Evolutionary conservation across 2,113 vertebrate genomes (phyloP).

Genomic region (Phoenicopterus ruber): DNA sequence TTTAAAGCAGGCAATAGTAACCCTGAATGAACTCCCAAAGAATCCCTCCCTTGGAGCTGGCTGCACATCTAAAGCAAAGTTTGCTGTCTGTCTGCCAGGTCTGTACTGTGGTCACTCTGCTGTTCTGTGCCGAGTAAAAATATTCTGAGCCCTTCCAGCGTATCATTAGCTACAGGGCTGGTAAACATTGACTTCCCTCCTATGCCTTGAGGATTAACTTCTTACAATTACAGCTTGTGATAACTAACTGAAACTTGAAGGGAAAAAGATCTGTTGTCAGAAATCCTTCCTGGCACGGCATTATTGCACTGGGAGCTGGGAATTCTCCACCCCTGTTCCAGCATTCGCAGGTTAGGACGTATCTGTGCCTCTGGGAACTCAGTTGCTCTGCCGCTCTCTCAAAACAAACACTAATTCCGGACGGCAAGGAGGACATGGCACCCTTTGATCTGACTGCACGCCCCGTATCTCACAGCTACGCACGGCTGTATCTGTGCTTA

Average conservation of each 20-base stretch:
- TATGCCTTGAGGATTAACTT: not conserved
- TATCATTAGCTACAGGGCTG: not conserved
- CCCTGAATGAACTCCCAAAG: not conserved
- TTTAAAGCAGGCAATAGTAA: not conserved
- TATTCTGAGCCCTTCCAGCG: not conserved
- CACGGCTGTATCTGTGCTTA: not conserved
- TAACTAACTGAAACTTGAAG: not conserved
- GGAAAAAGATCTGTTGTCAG: not conserved
- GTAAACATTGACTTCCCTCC: not conserved
- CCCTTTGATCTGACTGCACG: not conserved
- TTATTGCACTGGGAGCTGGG: not conserved
- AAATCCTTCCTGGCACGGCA: not conserved
- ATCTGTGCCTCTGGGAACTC: not conserved
- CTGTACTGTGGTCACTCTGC: not conserved
- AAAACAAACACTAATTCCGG: not conserved
- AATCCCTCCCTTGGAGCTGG: not conserved
- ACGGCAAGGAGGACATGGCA: not conserved
- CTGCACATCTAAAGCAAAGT: not conserved
- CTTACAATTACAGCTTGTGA: not conserved
- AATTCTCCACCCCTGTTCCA: not conserved
- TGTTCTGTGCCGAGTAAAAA: not conserved
- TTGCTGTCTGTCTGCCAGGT: not conserved
- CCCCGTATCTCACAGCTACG: not conserved
- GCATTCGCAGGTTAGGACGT: not conserved
- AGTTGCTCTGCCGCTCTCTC: not conserved